Base-by-base conservation (phyloP, 2,888 invertebrate species). In the Aelia acuminata region DNA sequence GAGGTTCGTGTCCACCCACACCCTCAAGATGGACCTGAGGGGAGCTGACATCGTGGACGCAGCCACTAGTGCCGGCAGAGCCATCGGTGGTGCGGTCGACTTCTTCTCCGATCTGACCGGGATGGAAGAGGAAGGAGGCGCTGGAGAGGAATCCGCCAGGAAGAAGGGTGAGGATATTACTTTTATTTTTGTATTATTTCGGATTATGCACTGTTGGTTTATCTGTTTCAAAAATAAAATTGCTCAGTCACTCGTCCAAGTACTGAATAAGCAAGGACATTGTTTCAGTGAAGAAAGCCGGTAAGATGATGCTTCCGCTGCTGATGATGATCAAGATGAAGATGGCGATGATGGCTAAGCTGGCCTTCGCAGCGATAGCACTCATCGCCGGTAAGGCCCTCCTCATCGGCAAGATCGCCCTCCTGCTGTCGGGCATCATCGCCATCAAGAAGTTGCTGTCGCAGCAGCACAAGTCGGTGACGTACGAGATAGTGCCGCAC, bases 401-500 rank as follows among this genome's bases (percentile, higher is more conserved):
- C 91, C 92, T 97, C 90, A 95, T 97, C 91, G 97, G 97, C 92
- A 97, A 97, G 93, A 94, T 97, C 91, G 97, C 97, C 48, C 93
- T 97, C 90, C 96, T 97, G 84, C 93, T 97, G 85, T 96, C 97
- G 0, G 96, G 96, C 87, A 95, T 97, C 89, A 97, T 97, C 91
- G 97, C 97, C 5, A 93, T 97, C 92, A 97, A 97, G 94, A 97
- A 97, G 92, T 93, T 97, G 87, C 92, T 97, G 90, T 95, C 95
- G 87, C 95, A 95, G 91, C 95, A 96, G 93, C 90, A 90, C 39
- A 90, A 90, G 39, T 50, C 96, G 91, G 97, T 97, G 90, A 97
- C 97, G 8, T 97, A 97, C 92, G 97, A 97, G 92, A 97, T 97
- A 53, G 96, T 97, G 0, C 95, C 96, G 0, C 97, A 97, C 92